phyloP scores from a whole-genome alignment of 2,888 invertebrate species.

The Diadegma fenestrale region DNA sequence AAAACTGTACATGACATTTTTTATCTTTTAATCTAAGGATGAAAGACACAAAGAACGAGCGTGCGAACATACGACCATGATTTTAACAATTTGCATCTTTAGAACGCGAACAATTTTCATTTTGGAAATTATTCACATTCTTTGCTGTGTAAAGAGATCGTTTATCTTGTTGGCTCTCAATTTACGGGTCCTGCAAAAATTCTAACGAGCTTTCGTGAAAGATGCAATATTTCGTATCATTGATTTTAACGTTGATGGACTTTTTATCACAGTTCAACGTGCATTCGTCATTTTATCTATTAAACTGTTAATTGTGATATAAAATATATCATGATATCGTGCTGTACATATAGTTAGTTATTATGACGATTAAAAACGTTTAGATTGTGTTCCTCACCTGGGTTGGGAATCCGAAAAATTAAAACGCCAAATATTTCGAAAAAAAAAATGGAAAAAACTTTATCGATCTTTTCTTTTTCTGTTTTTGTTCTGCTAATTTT shows the following conservation, averaged over 20 bases:
- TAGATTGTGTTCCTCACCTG: constrained; percentile 70
- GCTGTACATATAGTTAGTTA: constrained; percentile 68
- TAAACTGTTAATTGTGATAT: constrained; percentile 79
- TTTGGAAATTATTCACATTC: background rate
- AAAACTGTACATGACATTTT: constrained; percentile 73
- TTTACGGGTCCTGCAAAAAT: background rate
- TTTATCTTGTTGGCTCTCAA: background rate
- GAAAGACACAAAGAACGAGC: constrained; percentile 1
- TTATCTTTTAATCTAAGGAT: constrained; percentile 36
- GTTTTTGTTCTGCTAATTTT: background rate
- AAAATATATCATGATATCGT: constrained; percentile 73
- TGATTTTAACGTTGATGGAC: background rate
- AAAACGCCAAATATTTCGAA: background rate
- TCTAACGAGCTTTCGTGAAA: background rate
- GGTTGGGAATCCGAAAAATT: constrained; percentile 15
- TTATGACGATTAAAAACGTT: constrained; percentile 65
- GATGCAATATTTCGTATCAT: background rate
- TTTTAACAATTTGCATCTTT: background rate
- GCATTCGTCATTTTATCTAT: constrained; percentile 69
- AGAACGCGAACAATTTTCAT: background rate
- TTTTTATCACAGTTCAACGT: constrained; percentile 11
- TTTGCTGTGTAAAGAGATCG: background rate
- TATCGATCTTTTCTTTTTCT: background rate
- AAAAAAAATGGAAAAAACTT: background rate
- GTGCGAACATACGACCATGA: constrained; percentile 3